A percentile compares a stretch with the other conserved stretches of the same genome.
phyloP scores from a whole-genome alignment of 2,888 invertebrate genomes.

The Oligia strigilis region DNA sequence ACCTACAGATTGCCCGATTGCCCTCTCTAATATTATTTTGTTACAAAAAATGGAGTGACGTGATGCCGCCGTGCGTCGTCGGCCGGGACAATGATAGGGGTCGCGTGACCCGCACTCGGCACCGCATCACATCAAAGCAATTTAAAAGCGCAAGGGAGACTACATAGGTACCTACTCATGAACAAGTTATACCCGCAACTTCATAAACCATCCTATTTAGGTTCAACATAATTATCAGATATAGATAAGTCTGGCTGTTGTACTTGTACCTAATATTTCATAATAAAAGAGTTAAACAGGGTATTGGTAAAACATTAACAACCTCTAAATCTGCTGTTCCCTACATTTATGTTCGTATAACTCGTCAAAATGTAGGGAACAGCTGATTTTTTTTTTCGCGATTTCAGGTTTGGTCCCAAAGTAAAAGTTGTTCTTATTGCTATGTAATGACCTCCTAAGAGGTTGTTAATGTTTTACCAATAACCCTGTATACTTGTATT shows the following conservation, averaged over 20 bases:
- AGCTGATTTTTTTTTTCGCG: too few species aligned
- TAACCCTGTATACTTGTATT: neutral
- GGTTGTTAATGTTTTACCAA: too few species aligned
- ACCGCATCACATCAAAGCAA: constrained; percentile 68
- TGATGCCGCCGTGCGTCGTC: constrained; percentile 42
- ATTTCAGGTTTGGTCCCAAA: too few species aligned
- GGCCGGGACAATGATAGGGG: constrained; percentile 71
- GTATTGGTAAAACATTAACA: too few species aligned
- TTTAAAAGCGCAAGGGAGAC: constrained; percentile 63
- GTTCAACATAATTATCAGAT: neutral
- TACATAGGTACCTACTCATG: constrained; percentile 10
- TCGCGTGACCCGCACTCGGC: constrained; percentile 81
- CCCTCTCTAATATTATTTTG: constrained; percentile 44
- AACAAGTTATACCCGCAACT: constrained; percentile 43
- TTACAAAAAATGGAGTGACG: constrained; percentile 63
- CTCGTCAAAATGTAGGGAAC: too few species aligned
- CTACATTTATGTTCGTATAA: too few species aligned
- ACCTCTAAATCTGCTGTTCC: too few species aligned
- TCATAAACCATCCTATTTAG: constrained; percentile 39
- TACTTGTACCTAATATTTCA: neutral
- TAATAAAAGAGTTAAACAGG: neutral
- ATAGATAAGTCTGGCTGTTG: neutral
- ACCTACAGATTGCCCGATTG: constrained; percentile 32
- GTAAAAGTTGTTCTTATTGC: too few species aligned
- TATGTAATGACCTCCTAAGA: too few species aligned